Evolutionary conservation across 2,797 vertebrate species (phyloP).

Genomic region (Podarcis lilfordi): DNA sequence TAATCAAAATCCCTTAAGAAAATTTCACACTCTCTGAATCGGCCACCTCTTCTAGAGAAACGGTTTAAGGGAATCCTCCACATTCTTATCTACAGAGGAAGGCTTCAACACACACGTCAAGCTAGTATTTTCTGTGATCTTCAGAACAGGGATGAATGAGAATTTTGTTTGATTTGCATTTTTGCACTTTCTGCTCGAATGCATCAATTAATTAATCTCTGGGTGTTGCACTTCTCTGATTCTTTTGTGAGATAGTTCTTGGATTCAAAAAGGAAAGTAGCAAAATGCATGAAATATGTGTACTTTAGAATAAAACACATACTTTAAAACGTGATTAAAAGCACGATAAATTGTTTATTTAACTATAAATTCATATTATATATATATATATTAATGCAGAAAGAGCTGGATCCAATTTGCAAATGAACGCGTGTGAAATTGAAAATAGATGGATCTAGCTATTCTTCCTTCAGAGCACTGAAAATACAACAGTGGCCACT

Average conservation of each 20-base stretch:
- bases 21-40: background rate
- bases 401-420: no score
- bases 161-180: background rate
- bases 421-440: no score
- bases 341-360: no score
- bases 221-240: background rate
- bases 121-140: background rate
- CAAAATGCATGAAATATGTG: no score
- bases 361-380: no score
- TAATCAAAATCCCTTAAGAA: background rate
- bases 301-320: no score
- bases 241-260: background rate
- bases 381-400: no score
- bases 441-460: background rate
- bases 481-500: background rate
- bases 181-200: background rate
- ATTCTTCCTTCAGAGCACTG: background rate
- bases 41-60: background rate
- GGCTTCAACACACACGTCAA: background rate
- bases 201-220: no score
- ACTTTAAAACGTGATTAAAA: no score
- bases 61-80: background rate
- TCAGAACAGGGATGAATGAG: no score
- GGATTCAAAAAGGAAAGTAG: no score
- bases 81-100: background rate